phyloP scores from a whole-genome alignment of 2,113 vertebrate genomes.

The Butastur rufipennis region DNA sequence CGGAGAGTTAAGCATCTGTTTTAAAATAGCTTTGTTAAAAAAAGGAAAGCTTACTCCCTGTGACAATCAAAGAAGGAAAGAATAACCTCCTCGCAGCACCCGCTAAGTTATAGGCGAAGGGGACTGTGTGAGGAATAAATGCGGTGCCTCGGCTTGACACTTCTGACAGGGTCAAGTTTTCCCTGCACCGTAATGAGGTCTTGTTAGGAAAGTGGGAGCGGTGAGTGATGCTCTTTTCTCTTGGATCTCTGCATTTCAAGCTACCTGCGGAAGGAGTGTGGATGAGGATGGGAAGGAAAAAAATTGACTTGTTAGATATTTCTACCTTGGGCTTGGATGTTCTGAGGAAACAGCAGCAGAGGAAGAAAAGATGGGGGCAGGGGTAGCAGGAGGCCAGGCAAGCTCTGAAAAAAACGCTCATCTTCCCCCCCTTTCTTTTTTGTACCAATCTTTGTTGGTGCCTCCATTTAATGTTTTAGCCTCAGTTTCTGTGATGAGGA shows the following conservation, averaged over 20 bases:
- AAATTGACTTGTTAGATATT: conserved; percentile 11
- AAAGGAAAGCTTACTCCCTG: background rate
- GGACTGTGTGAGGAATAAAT: conserved; percentile 41
- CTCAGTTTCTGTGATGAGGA: conserved; percentile 24
- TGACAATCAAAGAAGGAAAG: conserved; percentile 43
- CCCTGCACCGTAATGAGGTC: conserved; percentile 61
- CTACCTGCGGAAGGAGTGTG: background rate
- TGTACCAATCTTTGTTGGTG: background rate
- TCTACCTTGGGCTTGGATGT: conserved; percentile 24
- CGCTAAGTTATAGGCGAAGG: conserved; percentile 10
- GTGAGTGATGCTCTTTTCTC: conserved; percentile 42
- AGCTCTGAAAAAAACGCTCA: background rate
- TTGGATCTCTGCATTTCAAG: conserved; percentile 65
- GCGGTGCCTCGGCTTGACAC: conserved; percentile 52
- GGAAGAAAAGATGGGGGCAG: conserved; percentile 21
- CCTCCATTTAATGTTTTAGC: conserved; percentile 31
- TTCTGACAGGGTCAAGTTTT: conserved; percentile 59
- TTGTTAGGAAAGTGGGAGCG: conserved; percentile 60
- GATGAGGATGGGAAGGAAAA: background rate
- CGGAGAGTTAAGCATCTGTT: conserved; percentile 43
- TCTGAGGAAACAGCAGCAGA: background rate
- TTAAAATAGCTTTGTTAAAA: conserved; percentile 56
- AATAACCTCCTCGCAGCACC: background rate
- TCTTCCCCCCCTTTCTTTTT: background rate
- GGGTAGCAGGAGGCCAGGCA: conserved; percentile 6